These are phyloP conservation scores for Crenichthys baileyi DNA, from an alignment of 2,797 vertebrate species.

Conservation along the genomic window DNA sequence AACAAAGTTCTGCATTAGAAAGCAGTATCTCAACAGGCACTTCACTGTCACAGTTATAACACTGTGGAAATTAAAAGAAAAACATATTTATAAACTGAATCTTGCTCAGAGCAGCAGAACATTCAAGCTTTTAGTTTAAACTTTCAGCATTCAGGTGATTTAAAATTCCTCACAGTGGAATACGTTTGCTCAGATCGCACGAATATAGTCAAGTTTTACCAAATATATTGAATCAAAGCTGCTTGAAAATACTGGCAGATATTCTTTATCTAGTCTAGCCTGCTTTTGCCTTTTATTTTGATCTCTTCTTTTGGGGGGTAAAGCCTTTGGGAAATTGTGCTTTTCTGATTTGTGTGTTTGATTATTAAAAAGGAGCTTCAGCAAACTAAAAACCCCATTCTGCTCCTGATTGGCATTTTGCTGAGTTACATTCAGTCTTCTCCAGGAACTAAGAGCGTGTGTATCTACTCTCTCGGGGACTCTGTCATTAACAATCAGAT, in stretches of 20 bases:
- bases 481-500: background rate
- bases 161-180: background rate
- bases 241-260: conserved; percentile 2
- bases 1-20: background rate
- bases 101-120: background rate
- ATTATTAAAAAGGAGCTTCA: background rate
- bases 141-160: background rate
- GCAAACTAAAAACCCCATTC: conserved; percentile 6
- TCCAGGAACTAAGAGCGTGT: conserved; percentile 1
- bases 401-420: background rate
- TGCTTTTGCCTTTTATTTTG: background rate
- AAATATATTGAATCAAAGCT: conserved; percentile 13
- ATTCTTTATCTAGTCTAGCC: background rate
- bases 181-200: background rate
- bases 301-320: background rate
- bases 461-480: background rate
- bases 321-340: background rate
- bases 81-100: background rate
- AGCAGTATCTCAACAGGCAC: background rate
- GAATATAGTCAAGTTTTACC: conserved; percentile 5
- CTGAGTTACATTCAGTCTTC: conserved; percentile 1
- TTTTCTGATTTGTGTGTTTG: conserved; percentile 2
- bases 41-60: background rate
- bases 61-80: background rate
- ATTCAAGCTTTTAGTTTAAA: background rate